phyloP scores from a whole-genome alignment of 1,140 invertebrate genomes.

The Bursaphelenchus mucronatus region DNA sequence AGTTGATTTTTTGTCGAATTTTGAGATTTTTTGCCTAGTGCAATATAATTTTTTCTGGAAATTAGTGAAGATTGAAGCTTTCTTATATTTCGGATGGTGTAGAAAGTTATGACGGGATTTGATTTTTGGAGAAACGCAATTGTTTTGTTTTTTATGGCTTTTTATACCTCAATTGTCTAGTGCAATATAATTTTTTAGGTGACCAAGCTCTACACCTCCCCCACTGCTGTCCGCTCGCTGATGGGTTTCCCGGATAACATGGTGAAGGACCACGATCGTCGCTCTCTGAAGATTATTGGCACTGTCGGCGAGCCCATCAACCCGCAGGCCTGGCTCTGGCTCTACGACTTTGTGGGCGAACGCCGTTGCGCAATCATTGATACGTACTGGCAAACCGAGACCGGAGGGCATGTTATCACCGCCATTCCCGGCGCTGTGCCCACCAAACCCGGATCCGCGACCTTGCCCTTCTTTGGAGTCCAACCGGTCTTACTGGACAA shows the following conservation, averaged over 20 bases:
- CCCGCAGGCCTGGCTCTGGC: conserved; percentile 96
- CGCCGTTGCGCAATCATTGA: conserved; percentile 75
- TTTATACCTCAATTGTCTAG: conserved; percentile 5
- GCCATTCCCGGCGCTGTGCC: conserved; percentile 88
- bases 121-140: not conserved
- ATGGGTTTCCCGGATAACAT: conserved; percentile 75
- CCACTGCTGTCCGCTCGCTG: conserved; percentile 88
- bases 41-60: not conserved
- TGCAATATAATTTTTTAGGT: conserved; percentile 52
- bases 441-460: conserved; percentile 91
- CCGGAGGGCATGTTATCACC: conserved; percentile 77
- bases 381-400: conserved; percentile 99
- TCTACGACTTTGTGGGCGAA: conserved; percentile 77
- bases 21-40: conserved; percentile 1
- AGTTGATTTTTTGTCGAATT: not conserved
- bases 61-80: not conserved
- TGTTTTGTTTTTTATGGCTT: not conserved
- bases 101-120: not conserved
- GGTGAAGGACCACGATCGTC: conserved; percentile 68
- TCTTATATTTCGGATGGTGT: not conserved
- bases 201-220: conserved; percentile 95
- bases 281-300: conserved; percentile 75
- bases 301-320: conserved; percentile 96
- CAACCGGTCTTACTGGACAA: conserved; percentile 80
- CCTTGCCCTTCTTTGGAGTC: conserved; percentile 93